Evolutionary conservation across 2,797 vertebrate species (phyloP).

Genomic region (Brachyrhaphis roseni): DNA sequence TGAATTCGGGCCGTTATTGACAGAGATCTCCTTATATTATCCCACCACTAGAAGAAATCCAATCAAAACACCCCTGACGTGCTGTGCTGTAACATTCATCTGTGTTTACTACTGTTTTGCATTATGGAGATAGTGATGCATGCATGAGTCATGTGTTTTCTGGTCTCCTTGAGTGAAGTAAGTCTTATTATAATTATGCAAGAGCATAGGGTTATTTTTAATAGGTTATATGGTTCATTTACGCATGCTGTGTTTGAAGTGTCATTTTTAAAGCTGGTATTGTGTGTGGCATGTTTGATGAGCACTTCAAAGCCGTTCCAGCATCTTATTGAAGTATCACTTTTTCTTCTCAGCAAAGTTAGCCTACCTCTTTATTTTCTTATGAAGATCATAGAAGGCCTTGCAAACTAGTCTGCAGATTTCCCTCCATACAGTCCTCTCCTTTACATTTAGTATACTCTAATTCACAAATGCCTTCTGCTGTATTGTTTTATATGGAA

Average conservation of each 20-base stretch:
- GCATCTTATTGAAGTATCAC: constrained; percentile 41
- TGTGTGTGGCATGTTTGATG: constrained; percentile 60
- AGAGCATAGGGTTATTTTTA: constrained; percentile 45
- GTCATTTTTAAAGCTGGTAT: constrained; percentile 51
- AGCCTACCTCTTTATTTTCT: constrained; percentile 73
- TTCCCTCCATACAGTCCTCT: constrained; percentile 47
- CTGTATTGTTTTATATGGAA: constrained; percentile 34
- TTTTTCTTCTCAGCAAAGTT: constrained; percentile 43
- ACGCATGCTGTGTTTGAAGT: constrained; percentile 11
- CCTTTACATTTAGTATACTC: constrained; percentile 56
- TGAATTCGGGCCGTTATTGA: constrained; percentile 40
- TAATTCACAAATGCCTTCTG: constrained; percentile 69
- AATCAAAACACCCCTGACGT: constrained; percentile 49
- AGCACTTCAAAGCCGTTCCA: constrained; percentile 45
- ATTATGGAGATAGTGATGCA: constrained; percentile 66
- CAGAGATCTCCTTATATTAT: constrained; percentile 34
- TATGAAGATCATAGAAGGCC: constrained; percentile 56
- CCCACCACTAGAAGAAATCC: constrained; percentile 30
- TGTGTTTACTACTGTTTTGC: constrained; percentile 63
- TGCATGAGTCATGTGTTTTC: constrained; percentile 67
- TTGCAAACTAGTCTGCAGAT: constrained; percentile 42
- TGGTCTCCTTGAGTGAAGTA: constrained; percentile 53
- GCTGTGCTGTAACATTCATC: constrained; percentile 66
- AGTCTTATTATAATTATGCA: constrained; percentile 59
- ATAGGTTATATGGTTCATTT: constrained; percentile 33